Conservation (phyloP, 2,113 vertebrate genomes). For the Callaeas wilsoni region DNA sequence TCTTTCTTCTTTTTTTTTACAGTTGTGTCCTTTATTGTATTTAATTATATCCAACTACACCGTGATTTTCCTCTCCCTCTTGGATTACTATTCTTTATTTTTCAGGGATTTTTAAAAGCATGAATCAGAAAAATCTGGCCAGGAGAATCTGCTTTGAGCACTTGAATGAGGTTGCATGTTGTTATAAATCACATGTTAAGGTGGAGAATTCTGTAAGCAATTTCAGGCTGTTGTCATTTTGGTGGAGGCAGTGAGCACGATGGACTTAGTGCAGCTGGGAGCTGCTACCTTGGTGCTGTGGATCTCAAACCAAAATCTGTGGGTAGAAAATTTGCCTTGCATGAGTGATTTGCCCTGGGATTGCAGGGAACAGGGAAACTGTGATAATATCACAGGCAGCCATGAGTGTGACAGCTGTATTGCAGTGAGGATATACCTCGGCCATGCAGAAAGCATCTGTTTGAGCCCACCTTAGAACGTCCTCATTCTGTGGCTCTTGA, state of each 20-base stretch:
- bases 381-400: background rate
- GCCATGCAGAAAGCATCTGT: background rate
- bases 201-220: background rate
- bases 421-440: background rate
- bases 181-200: background rate
- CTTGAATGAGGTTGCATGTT: background rate
- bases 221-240: background rate
- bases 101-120: background rate
- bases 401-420: fast-evolving
- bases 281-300: background rate
- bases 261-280: background rate
- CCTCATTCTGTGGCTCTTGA: background rate
- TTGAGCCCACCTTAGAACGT: background rate
- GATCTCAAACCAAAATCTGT: background rate
- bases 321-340: background rate
- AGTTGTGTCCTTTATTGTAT: background rate
- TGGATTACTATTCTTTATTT: background rate
- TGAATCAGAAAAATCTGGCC: background rate
- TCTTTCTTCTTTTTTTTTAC: background rate
- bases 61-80: background rate
- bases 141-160: background rate
- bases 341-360: background rate
- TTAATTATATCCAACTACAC: background rate
- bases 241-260: background rate
- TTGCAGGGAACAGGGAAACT: background rate